Evolutionary conservation across 2,113 vertebrate genomes (phyloP), one percentile per base, ranked within the genome.

Genomic region (Trichechus manatus): DNA sequence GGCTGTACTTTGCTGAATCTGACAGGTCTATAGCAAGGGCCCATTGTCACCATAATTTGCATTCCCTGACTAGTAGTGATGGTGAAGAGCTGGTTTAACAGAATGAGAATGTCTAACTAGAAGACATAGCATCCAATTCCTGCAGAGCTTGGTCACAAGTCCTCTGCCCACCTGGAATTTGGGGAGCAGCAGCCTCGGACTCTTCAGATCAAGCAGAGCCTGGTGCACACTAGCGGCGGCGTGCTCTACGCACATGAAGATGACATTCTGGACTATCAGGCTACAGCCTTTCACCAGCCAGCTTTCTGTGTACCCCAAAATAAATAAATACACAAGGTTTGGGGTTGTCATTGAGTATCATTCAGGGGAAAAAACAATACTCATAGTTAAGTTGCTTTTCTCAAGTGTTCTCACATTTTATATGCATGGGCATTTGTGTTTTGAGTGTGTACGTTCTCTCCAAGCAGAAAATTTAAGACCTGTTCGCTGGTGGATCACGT

Each of bases 131-230:
- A 23, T 59, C 47, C 56, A 68, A 42, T 6, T 42, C n/a, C 44
- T 31, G 10, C 0, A 2, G 33, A 29, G 42, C 4, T 11, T 6
- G 4, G 2, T 29, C 39, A 5, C 25, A 6, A 2, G 14, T 44
- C 10, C 25, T 10, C 29, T 23, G 13, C 44, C 14, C 59, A 47
- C 6, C 2, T 78, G 42, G 39, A n/a, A 84, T 77, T 77, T 87
- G 47, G 27, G 13, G 3, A 83, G 50, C 25, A 44, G 9, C 56
- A 77, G 2, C 11, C 75, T 78, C 29, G 20, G 36, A 66, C 1
- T 68, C 25, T 75, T 96, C 15, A 1, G 4, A 39, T 3, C 19
- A 29, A 9, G 2, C 2, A 9, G 8, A 13, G 15, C 33, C 7
- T 74, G 42, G 50, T 9, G 9, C 4, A 42, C 36, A 42, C 19